These are phyloP conservation scores for Pomacea maculata DNA, from an alignment of 1,140 invertebrate genomes.

Conservation along the genomic window DNA sequence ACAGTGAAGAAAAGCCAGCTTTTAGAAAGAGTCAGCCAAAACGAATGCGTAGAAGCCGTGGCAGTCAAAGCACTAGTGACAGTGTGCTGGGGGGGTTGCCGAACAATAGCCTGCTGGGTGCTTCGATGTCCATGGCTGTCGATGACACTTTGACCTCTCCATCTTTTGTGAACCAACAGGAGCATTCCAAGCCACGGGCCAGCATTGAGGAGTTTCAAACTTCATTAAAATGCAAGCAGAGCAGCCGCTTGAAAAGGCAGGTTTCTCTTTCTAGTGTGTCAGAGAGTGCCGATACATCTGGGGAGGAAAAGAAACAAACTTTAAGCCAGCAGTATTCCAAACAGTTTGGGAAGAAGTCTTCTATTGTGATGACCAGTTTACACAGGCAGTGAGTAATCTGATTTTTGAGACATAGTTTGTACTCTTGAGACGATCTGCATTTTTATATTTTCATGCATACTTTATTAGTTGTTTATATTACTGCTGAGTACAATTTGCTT, in stretches of 20 bases:
- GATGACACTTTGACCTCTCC: slow-evolving; percentile 28
- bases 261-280: slow-evolving; percentile 17
- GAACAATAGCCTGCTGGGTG: slow-evolving; percentile 13
- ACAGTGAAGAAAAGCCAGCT: not conserved
- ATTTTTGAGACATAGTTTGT: not conserved
- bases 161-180: not conserved
- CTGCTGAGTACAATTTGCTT: not conserved
- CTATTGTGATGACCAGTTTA: slow-evolving; percentile 56
- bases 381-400: slow-evolving; percentile 49
- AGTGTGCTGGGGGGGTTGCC: not conserved
- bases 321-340: slow-evolving; percentile 22
- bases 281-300: slow-evolving; percentile 22
- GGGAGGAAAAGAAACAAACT: slow-evolving; percentile 3
- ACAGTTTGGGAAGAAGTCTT: slow-evolving; percentile 18
- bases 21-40: no score
- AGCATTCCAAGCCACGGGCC: slow-evolving; percentile 23
- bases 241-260: not conserved
- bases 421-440: not conserved
- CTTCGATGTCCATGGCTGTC: slow-evolving; percentile 49
- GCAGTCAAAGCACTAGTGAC: not conserved
- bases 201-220: slow-evolving; percentile 52
- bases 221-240: slow-evolving; percentile 8
- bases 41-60: no score
- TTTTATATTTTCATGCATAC: not conserved
- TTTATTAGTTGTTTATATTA: not conserved